Conservation (phyloP, 2,797 vertebrate species). For the Pelochelys cantorii region DNA sequence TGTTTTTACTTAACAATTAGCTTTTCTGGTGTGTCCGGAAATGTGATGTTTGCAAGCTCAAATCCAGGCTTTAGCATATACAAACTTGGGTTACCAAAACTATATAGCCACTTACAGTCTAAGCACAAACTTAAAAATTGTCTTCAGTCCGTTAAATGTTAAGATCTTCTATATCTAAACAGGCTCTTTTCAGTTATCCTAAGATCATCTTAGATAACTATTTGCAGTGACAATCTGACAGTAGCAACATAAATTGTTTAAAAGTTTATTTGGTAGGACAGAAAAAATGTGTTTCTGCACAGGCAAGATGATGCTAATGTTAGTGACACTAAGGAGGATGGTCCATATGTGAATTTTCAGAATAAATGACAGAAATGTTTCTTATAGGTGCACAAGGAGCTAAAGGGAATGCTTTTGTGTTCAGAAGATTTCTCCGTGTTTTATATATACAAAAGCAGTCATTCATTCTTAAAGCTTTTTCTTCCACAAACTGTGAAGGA, state of each 20-base stretch:
- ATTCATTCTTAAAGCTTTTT: not conserved
- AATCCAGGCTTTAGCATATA: not conserved
- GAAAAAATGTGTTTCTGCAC: not conserved
- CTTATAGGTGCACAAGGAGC: conserved; percentile 57
- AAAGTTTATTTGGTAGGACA: not conserved
- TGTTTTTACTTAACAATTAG: conserved; percentile 6
- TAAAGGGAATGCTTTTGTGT: conserved; percentile 53
- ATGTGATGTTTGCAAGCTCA: conserved; percentile 1
- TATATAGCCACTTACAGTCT: not conserved
- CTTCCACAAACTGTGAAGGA: conserved; percentile 10
- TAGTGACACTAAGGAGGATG: not conserved
- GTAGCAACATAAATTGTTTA: not conserved
- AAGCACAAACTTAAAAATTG: accelerated
- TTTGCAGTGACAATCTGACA: not conserved
- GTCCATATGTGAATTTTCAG: conserved; percentile 14
- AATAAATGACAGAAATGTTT: not conserved
- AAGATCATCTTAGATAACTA: no score
- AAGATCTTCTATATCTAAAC: not conserved
- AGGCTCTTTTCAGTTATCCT: conserved; percentile 26
- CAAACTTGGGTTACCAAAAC: not conserved
- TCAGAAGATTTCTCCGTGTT: conserved; percentile 12
- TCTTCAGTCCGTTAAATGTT: not conserved
- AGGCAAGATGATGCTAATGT: not conserved
- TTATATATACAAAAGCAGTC: conserved; percentile 12
- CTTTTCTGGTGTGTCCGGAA: not conserved